Evolutionary conservation across 2,113 vertebrate genomes (phyloP).

Genomic region (Rhynchopsitta pachyrhyncha): DNA sequence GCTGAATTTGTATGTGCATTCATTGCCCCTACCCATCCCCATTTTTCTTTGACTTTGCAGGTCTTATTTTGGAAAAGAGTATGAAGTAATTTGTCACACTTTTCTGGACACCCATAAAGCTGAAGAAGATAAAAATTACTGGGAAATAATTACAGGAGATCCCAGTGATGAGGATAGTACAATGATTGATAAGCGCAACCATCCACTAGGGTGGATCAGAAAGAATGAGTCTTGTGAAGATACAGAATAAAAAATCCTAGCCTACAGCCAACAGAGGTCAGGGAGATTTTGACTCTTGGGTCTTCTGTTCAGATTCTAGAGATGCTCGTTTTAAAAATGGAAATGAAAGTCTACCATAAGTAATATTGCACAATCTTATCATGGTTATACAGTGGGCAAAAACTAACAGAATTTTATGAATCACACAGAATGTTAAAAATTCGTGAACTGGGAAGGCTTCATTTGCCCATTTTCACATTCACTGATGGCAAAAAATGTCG

Average conservation of each 20-base stretch:
- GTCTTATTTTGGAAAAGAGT: conserved; percentile 85
- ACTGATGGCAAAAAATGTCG: not conserved
- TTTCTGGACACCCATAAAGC: conserved; percentile 83
- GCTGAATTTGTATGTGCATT: not conserved
- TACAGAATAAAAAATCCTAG: not conserved
- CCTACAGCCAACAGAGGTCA: not conserved
- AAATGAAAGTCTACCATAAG: not conserved
- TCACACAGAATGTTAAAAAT: not conserved
- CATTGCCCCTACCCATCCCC: not conserved
- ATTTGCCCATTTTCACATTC: not conserved
- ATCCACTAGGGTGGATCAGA: not conserved
- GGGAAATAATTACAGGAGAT: conserved; percentile 82
- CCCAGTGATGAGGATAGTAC: conserved; percentile 53
- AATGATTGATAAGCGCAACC: conserved; percentile 44
- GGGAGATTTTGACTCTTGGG: not conserved
- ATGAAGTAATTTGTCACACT: conserved; percentile 86
- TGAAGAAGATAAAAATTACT: conserved; percentile 87
- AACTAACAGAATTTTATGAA: not conserved
- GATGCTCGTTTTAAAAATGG: not conserved
- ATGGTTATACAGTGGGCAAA: not conserved
- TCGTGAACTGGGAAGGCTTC: not conserved
- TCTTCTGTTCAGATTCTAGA: not conserved
- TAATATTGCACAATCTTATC: not conserved
- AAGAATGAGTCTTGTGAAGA: not conserved
- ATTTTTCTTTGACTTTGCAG: conserved; percentile 68